Evolutionary conservation across 2,113 vertebrate genomes (phyloP).

Genomic region (Megaceryle maxima): DNA sequence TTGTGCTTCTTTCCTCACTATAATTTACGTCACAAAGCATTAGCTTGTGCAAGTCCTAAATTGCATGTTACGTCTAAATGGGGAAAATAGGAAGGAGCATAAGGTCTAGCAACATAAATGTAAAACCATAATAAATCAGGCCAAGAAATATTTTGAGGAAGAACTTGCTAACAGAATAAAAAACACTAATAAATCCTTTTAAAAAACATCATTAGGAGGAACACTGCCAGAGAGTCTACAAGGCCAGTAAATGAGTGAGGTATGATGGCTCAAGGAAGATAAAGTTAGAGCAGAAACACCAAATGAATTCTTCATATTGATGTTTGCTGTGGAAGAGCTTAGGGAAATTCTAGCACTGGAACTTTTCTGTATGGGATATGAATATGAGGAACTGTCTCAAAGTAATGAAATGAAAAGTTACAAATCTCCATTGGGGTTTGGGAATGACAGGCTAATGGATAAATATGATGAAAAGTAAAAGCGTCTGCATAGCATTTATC

Average conservation of each 20-base stretch:
- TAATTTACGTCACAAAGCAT: not conserved
- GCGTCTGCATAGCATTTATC: not conserved
- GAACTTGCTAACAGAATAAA: not conserved
- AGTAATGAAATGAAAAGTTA: not conserved
- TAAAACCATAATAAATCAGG: not conserved
- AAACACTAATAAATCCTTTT: conserved; percentile 1
- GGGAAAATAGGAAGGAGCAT: not conserved
- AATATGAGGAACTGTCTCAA: not conserved
- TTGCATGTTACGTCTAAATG: not conserved
- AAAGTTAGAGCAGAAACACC: conserved; percentile 12
- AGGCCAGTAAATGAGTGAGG: not conserved
- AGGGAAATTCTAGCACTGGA: not conserved
- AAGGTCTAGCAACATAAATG: not conserved
- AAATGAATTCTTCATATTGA: not conserved
- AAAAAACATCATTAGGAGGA: conserved; percentile 5
- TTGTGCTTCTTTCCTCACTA: not conserved
- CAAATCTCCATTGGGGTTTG: not conserved
- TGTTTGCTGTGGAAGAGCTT: not conserved
- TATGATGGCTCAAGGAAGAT: not conserved
- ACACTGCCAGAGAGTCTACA: not conserved
- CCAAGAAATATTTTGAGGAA: conserved; percentile 21
- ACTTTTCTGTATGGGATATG: not conserved
- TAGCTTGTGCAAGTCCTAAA: not conserved
- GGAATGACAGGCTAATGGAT: not conserved
- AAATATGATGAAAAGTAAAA: not conserved